phyloP scores from a whole-genome alignment of 2,888 invertebrate species.

The Tortrix viridana region DNA sequence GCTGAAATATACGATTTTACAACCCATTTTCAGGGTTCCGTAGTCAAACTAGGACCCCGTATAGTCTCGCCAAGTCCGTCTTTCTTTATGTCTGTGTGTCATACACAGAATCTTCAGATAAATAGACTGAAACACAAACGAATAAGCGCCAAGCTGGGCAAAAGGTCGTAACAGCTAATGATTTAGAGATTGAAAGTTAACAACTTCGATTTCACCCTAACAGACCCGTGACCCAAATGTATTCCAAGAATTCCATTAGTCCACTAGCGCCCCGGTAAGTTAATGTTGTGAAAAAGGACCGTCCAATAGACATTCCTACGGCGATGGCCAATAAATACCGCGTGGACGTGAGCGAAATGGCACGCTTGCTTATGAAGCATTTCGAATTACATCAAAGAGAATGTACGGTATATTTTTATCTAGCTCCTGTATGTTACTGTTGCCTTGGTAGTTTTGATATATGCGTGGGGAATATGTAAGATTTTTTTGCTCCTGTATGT shows the following conservation, averaged over 20 bases:
- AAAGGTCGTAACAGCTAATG: neutral
- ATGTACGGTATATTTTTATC: slow-evolving; percentile 1
- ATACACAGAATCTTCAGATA: too few species aligned
- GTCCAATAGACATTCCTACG: slow-evolving; percentile 35
- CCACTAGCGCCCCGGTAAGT: slow-evolving; percentile 22
- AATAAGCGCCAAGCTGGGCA: too few species aligned
- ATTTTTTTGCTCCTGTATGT: too few species aligned
- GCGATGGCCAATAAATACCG: slow-evolving; percentile 37
- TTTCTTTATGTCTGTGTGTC: too few species aligned
- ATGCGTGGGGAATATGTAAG: too few species aligned
- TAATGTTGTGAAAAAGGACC: slow-evolving; percentile 37
- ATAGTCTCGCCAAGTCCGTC: too few species aligned
- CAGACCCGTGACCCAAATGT: slow-evolving; percentile 22
- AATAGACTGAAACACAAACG: too few species aligned
- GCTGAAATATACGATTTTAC: too few species aligned
- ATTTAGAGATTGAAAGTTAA: neutral
- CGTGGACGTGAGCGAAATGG: slow-evolving; percentile 34
- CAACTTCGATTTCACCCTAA: neutral
- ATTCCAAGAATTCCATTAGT: slow-evolving; percentile 34
- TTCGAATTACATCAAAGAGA: slow-evolving; percentile 9
- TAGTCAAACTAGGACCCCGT: too few species aligned
- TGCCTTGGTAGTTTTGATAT: too few species aligned
- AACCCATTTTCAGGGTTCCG: too few species aligned
- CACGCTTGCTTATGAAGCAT: slow-evolving; percentile 5
- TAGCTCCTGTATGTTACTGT: neutral